Evolutionary conservation across 2,888 invertebrate species (phyloP).

Genomic region (Dasypogon diadema): DNA sequence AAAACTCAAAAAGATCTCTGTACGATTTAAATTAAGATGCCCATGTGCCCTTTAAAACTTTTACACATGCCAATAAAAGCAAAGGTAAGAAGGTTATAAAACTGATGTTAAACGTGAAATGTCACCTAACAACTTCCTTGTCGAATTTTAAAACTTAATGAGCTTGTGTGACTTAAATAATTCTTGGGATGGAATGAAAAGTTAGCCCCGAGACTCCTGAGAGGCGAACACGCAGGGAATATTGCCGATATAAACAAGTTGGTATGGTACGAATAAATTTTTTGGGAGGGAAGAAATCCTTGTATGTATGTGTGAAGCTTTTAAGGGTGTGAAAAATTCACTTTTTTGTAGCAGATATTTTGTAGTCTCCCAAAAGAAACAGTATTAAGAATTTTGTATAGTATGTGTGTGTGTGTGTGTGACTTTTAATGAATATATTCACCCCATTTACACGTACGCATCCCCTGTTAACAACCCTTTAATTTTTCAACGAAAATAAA

Average conservation of each 20-base stretch:
- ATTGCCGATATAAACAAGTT: background rate
- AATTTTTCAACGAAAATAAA: too few relatives aligned
- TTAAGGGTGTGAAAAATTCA: conserved; percentile 41
- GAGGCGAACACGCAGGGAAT: background rate
- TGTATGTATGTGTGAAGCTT: conserved; percentile 11
- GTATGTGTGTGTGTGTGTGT: background rate
- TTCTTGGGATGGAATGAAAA: background rate
- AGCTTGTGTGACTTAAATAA: conserved; percentile 12
- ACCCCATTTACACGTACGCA: conserved; percentile 7
- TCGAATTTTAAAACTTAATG: conserved; percentile 1
- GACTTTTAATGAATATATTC: conserved; percentile 8
- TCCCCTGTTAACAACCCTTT: background rate
- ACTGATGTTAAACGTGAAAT: background rate
- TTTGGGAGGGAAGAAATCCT: conserved; percentile 3
- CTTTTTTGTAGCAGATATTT: background rate
- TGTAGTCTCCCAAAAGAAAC: background rate
- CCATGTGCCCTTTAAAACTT: background rate
- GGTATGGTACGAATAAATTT: conserved; percentile 3
- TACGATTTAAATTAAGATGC: background rate
- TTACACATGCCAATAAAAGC: background rate
- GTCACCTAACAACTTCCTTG: background rate
- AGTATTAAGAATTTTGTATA: background rate
- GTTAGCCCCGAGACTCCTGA: background rate
- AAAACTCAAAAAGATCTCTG: background rate
- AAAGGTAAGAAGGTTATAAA: background rate